phyloP scores from a whole-genome alignment of 1,140 invertebrate genomes.

The Nixonia krombeini region DNA sequence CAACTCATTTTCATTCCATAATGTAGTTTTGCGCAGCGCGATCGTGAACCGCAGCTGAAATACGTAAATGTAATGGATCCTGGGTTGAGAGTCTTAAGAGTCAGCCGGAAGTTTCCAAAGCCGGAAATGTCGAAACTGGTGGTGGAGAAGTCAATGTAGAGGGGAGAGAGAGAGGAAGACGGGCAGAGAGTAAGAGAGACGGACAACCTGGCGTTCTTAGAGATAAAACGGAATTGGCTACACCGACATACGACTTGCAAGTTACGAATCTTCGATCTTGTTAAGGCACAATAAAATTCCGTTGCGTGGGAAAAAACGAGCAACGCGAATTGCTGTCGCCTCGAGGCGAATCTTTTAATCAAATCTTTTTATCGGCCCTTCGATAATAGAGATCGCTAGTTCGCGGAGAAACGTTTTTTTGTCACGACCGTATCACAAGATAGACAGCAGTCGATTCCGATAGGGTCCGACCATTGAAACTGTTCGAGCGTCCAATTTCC shows the following conservation, averaged over 20 bases:
- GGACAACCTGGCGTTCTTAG: slow-evolving; percentile 6
- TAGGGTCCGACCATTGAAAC: slow-evolving; percentile 8
- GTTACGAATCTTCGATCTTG: slow-evolving; percentile 55
- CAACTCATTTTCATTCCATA: slow-evolving; percentile 49
- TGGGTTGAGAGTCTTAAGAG: slow-evolving; percentile 47
- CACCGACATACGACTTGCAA: slow-evolving; percentile 46
- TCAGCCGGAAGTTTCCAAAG: slow-evolving; percentile 46
- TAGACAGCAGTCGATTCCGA: too few relatives aligned
- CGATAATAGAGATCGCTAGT: slow-evolving; percentile 46
- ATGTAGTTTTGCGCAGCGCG: slow-evolving; percentile 38
- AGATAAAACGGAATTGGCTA: slow-evolving; percentile 60
- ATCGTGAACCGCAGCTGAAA: slow-evolving; percentile 51
- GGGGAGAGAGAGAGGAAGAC: slow-evolving; percentile 23
- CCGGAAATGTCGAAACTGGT: slow-evolving; percentile 49
- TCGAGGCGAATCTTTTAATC: slow-evolving; percentile 57
- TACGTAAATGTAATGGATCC: slow-evolving; percentile 40
- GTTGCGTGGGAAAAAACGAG: slow-evolving; percentile 39
- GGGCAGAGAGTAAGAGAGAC: slow-evolving; percentile 15
- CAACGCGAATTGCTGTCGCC: slow-evolving; percentile 48
- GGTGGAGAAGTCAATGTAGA: slow-evolving; percentile 19
- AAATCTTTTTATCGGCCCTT: slow-evolving; percentile 46
- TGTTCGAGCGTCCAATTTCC: slow-evolving; percentile 4
- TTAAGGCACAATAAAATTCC: slow-evolving; percentile 61
- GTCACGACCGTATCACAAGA: slow-evolving; percentile 5
- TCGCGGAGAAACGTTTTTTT: slow-evolving; percentile 22